Base-by-base conservation (phyloP, 2,113 vertebrate genomes). In the Oryzias curvinotus region DNA sequence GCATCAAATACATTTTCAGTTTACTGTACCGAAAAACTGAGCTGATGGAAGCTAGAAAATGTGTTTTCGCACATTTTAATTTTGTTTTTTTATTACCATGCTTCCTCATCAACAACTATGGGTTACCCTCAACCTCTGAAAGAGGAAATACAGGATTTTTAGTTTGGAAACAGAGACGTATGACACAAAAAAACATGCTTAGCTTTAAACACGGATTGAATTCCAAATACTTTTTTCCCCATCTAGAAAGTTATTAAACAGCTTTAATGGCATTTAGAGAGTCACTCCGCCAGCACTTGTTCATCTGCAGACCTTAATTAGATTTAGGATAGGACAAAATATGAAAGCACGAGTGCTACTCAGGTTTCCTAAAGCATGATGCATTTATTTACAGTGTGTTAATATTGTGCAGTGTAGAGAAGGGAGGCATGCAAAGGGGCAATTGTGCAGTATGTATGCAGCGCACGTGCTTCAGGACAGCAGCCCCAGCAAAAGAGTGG, bases 201-300 rank as follows among this genome's bases (percentile, higher is more conserved):
- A 36, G 69, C 53, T 77, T 15, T 50, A 54, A 62, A 26, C 66
- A 65, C 66, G 81, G 58, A 83, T 71, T 54, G 55, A 61, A 60
- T 75, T 64, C 55, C 28, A 36, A 3, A 36, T 12, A 12, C 30
- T 36, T 36, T 75, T 65, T 83, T 46, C 53, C 55, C 30, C 53
- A 48, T 55, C 54, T 55, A 42, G 57, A 70, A 52, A 67, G 42
- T 57, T 58, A 57, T 57, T 65, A 14, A 54, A 64, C 62, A 54
- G 47, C 62, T 72, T 80, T 61, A 52, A 56, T 25, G 16, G 55
- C 52, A 61, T 75, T 76, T 67, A 71, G 48, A 73, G 19, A 42
- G 51, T 51, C 60, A 64, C n/a, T 69, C 60, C 59, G 26, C 21
- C 67, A 62, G 62, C 10, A 55, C 5, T 36, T 16, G 19, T 53